These are phyloP conservation scores for Ips nitidus DNA, from an alignment of 1,140 invertebrate genomes.

Conservation along the genomic window DNA sequence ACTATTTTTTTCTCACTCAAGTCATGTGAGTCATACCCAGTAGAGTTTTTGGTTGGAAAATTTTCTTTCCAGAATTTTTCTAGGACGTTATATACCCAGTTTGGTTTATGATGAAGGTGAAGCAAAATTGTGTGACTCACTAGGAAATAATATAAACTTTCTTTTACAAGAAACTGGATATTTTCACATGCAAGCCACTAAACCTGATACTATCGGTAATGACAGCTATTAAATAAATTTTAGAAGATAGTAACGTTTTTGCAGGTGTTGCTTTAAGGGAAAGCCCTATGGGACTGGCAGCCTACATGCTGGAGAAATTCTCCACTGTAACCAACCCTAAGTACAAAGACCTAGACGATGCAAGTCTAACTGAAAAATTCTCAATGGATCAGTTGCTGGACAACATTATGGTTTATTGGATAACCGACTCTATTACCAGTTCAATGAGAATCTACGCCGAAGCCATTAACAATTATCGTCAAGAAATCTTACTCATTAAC, in stretches of 20 bases:
- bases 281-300: slow-evolving; percentile 75
- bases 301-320: slow-evolving; percentile 86
- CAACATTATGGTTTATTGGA: slow-evolving; percentile 88
- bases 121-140: neutral
- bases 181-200: slow-evolving; percentile 81
- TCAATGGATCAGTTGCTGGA: slow-evolving; percentile 78
- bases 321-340: slow-evolving; percentile 68
- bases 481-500: slow-evolving; percentile 36
- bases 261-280: slow-evolving; percentile 63
- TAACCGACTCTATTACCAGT: slow-evolving; percentile 73
- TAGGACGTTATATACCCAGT: neutral
- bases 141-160: slow-evolving; percentile 41
- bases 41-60: neutral
- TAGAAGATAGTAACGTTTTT: slow-evolving; percentile 29
- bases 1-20: neutral
- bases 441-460: slow-evolving; percentile 78
- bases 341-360: slow-evolving; percentile 63
- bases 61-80: neutral
- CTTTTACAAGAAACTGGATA: slow-evolving; percentile 81
- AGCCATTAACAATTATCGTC: slow-evolving; percentile 48
- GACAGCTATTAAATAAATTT: neutral
- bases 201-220: slow-evolving; percentile 87
- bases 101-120: slow-evolving; percentile 51
- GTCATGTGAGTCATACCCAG: neutral
- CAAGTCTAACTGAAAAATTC: slow-evolving; percentile 68